A percentile compares a stretch with the other conserved stretches of the same genome.
These are phyloP conservation scores for Dicycla oo DNA, from an alignment of 2,888 invertebrate genomes.

Conservation along the genomic window DNA sequence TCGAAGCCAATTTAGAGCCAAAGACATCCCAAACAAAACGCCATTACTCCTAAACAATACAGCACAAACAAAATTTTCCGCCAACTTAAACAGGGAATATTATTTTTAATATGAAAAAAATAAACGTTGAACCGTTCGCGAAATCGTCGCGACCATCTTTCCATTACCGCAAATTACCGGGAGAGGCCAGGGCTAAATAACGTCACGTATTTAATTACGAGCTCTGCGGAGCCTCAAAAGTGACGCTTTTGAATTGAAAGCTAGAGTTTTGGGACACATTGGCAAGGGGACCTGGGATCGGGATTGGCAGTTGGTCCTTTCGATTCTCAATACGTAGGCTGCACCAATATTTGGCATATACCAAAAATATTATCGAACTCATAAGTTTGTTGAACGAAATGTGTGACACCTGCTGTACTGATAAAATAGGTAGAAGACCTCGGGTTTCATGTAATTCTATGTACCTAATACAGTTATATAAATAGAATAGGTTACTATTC, in stretches of 20 bases:
- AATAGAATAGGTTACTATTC: no score
- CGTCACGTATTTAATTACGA: slow-evolving; percentile 89
- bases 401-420: not conserved
- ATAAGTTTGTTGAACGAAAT: not conserved
- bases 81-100: slow-evolving; percentile 65
- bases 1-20: slow-evolving; percentile 47
- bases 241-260: slow-evolving; percentile 83
- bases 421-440: not conserved
- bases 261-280: slow-evolving; percentile 76
- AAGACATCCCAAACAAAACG: slow-evolving; percentile 59
- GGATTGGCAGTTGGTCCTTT: slow-evolving; percentile 3
- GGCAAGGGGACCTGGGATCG: slow-evolving; percentile 37
- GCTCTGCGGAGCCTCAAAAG: slow-evolving; percentile 80
- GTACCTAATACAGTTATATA: no score
- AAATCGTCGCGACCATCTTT: slow-evolving; percentile 79
- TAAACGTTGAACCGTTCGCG: slow-evolving; percentile 72
- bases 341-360: not conserved
- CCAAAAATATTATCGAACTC: not conserved
- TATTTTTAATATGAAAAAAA: slow-evolving; percentile 73
- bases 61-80: slow-evolving; percentile 63
- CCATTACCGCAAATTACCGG: slow-evolving; percentile 82
- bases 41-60: slow-evolving; percentile 63
- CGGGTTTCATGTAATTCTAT: not conserved
- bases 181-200: slow-evolving; percentile 80
- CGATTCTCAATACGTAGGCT: not conserved